A percentile compares a stretch with the other conserved stretches of the same genome.
Evolutionary conservation across 2,797 vertebrate genomes (phyloP).

Genomic region (Australoheros facetus): DNA sequence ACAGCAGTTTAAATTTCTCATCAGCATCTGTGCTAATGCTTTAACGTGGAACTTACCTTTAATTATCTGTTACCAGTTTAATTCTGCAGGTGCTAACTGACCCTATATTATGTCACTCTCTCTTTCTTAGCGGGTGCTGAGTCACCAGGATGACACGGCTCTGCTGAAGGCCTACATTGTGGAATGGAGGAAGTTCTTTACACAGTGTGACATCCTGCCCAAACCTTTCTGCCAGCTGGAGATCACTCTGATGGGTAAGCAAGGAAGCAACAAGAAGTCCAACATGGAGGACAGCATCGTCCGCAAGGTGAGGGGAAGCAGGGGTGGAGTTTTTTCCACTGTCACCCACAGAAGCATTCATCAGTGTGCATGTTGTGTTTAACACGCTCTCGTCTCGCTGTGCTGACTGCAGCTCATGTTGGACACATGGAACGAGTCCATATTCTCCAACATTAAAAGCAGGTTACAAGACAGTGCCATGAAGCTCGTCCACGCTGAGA

Average conservation of each 20-base stretch:
- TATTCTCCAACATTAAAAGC: conserved; percentile 99
- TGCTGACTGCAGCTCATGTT: conserved; percentile 88
- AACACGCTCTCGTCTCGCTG: rapidly evolving
- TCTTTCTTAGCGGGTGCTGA: conserved; percentile 88
- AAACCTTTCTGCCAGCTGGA: conserved; percentile 98
- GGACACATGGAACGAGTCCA: conserved; percentile 99
- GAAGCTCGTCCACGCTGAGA: conserved; percentile 96
- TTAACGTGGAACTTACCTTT: not conserved
- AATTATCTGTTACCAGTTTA: rapidly evolving
- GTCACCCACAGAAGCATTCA: rapidly evolving
- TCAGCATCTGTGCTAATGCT: not conserved
- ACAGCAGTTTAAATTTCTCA: not conserved
- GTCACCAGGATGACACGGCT: conserved; percentile 97
- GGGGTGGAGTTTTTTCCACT: not conserved
- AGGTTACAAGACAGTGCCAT: conserved; percentile 98
- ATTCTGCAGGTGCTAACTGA: not conserved
- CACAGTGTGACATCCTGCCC: conserved; percentile 96
- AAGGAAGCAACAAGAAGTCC: conserved; percentile 97
- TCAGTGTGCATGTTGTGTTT: not conserved
- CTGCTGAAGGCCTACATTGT: conserved; percentile 96
- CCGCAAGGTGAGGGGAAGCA: conserved; percentile 85
- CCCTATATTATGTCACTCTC: not conserved
- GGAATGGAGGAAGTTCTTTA: conserved; percentile 99
- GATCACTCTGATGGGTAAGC: conserved; percentile 90
- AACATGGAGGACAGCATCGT: conserved; percentile 98